phyloP scores from a whole-genome alignment of 2,797 vertebrate genomes.

The Melanotaenia parkinsoni region DNA sequence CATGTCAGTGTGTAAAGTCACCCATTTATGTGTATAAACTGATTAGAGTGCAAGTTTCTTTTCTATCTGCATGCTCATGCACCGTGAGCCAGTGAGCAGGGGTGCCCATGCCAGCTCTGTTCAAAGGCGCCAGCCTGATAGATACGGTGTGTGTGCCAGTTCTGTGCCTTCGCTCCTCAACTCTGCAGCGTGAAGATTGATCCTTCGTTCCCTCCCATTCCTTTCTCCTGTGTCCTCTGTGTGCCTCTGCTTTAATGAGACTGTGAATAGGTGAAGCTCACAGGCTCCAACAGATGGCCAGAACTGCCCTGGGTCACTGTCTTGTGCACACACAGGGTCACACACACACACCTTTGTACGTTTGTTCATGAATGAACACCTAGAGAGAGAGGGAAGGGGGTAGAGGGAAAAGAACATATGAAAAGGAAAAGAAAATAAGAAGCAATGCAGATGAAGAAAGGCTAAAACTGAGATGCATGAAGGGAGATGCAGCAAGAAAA shows the following conservation, averaged over 20 bases:
- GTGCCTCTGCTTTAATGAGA: slow-evolving; percentile 77
- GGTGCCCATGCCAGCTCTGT: slow-evolving; percentile 60
- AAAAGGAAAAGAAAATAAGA: slow-evolving; percentile 48
- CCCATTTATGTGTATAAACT: too few relatives aligned
- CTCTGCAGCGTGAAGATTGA: slow-evolving; percentile 72
- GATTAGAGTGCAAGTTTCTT: slow-evolving; percentile 35
- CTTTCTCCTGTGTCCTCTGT: slow-evolving; percentile 72
- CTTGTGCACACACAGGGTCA: slow-evolving; percentile 9
- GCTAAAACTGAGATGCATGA: slow-evolving; percentile 5
- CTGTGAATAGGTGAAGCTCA: slow-evolving; percentile 81
- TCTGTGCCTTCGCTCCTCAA: slow-evolving; percentile 63
- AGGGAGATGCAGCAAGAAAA: slow-evolving; percentile 32
- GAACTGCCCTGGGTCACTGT: slow-evolving; percentile 72
- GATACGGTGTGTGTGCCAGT: slow-evolving; percentile 73
- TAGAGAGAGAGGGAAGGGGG: slow-evolving; percentile 17
- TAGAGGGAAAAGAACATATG: slow-evolving; percentile 12
- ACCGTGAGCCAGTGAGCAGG: slow-evolving; percentile 59
- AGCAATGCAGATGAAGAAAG: slow-evolving; percentile 29
- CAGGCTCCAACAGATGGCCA: slow-evolving; percentile 83
- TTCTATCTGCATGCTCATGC: slow-evolving; percentile 56
- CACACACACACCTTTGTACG: slow-evolving; percentile 29
- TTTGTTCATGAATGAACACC: slow-evolving; percentile 67
- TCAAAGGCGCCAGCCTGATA: slow-evolving; percentile 78
- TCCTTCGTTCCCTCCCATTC: slow-evolving; percentile 76
- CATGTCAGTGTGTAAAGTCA: slow-evolving; percentile 25